Conservation (phyloP, 1,140 invertebrate species). For the Drosophila ironensis region DNA sequence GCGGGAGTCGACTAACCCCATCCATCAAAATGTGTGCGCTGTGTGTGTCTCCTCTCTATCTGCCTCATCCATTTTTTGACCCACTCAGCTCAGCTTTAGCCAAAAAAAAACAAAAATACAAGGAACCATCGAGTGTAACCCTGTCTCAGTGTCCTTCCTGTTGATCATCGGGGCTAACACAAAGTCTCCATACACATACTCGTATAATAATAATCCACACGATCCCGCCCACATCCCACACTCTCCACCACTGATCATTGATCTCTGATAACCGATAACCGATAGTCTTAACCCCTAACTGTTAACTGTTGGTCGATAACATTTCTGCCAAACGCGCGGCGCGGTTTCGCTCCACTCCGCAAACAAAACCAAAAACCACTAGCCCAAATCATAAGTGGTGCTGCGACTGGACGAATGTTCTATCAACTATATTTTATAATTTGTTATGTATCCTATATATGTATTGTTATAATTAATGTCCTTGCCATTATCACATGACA, state of each 20-base stretch:
- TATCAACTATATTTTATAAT: conserved; percentile 1
- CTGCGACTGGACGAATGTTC: not conserved
- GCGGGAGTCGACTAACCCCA: not conserved
- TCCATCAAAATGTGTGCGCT: not conserved
- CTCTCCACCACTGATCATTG: not conserved
- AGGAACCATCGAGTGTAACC: not conserved
- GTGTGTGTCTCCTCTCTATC: not conserved
- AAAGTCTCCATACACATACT: conserved; percentile 3
- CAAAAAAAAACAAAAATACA: no score
- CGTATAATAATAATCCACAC: not conserved
- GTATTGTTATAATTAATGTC: conserved; percentile 1
- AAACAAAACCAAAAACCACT: not conserved
- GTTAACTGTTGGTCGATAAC: conserved; percentile 40
- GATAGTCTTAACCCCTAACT: conserved; percentile 31
- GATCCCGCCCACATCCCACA: not conserved
- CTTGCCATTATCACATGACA: conserved; percentile 1
- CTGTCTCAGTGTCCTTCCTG: not conserved
- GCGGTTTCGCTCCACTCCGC: not conserved
- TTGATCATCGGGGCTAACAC: conserved; percentile 10
- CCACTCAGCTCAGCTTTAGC: not conserved
- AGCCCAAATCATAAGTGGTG: not conserved
- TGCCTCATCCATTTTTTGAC: not conserved
- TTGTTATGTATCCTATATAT: conserved; percentile 8
- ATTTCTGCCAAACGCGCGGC: not conserved
- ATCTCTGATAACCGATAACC: conserved; percentile 28